Evolutionary conservation across 2,113 vertebrate genomes (phyloP), one percentile per base, ranked within the genome.

Genomic region (Hippocampus abdominalis): DNA sequence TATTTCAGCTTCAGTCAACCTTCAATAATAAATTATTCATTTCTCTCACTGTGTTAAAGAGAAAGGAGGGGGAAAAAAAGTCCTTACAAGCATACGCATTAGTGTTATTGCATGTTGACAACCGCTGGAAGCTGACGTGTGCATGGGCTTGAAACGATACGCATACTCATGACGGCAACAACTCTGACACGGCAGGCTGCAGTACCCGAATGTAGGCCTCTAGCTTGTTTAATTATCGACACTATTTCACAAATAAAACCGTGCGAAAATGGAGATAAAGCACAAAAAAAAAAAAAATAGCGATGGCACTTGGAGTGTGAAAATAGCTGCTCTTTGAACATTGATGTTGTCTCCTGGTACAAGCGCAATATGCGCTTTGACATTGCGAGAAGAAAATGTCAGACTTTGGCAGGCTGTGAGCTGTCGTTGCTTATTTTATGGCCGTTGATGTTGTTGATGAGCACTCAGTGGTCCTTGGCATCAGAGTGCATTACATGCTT

Each of bases 371-470:
- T 69, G 64, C 63, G 59, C 68, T 74, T 78, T 87, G 86, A 82
- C 82, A 71, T 54, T 4, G 16, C 56, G 29, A 51, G 73, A 80
- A 64, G 74, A 76, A 88, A 82, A 87, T 75, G 79, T 76, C 80
- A 82, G 80, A 69, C 69, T 76, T 74, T 87, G 86, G 81, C 75
- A 80, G 69, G 77, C 73, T 51, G 42, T 20, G 54, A 85, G 74
- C 80, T 83, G 87, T 84, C 85, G 75, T 27, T 49, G 77, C 78
- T 75, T 74, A 88, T 88, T 90, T 84, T 86, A 81, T 81, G 78
- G 79, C 51, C 66, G 76, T 66, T 70, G 83, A 77, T 81, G 77
- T 81, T 78, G 80, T 81, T 78, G 80, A 89, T 66, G 74, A 82
- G 77, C 67, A 27, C 4, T 75, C 77, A 67, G 44, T 16, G 25